Percentiles rank a stretch among this genome's conserved stretches.
These are phyloP conservation scores for Geodia barretti DNA, from an alignment of 37 sponge, comb jelly and placozoan species.

Conservation along the genomic window DNA sequence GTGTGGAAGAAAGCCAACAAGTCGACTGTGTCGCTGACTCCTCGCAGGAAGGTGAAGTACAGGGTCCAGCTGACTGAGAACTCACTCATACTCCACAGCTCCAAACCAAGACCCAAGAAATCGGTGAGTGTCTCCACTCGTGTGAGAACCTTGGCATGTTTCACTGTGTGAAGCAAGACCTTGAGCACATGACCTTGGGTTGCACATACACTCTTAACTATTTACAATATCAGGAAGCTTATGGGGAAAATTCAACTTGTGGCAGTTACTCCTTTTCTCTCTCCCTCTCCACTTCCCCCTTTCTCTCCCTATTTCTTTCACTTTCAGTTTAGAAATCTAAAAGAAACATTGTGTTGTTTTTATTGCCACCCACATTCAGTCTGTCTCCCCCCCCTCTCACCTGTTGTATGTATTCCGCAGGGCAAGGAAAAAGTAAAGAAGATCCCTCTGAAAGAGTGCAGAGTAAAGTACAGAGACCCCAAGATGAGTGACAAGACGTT, in stretches of 20 bases:
- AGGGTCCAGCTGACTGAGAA: slow-evolving; percentile 47
- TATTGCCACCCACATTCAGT: no score
- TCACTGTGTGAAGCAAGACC: no score
- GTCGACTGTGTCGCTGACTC: not conserved
- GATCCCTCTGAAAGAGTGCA: slow-evolving; percentile 4
- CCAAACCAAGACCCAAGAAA: slow-evolving; percentile 35
- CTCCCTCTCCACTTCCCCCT: no score
- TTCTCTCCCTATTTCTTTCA: no score
- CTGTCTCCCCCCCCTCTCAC: no score
- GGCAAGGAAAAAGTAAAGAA: not conserved
- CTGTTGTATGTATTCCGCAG: not conserved
- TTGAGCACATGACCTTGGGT: no score
- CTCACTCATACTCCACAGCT: slow-evolving; percentile 19
- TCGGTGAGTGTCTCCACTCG: not conserved
- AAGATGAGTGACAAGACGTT: slow-evolving; percentile 54
- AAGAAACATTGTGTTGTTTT: no score
- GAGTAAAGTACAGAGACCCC: slow-evolving; percentile 50
- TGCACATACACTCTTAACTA: slow-evolving; percentile 4
- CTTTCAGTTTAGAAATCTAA: no score
- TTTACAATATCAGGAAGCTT: not conserved
- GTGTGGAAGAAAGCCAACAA: slow-evolving; percentile 11
- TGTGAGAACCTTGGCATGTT: no score
- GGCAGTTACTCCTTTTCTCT: no score
- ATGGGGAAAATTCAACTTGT: no score
- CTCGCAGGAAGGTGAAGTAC: slow-evolving; percentile 16